Evolutionary conservation across 1,140 invertebrate species (phyloP).

Genomic region (Nomia melanderi): DNA sequence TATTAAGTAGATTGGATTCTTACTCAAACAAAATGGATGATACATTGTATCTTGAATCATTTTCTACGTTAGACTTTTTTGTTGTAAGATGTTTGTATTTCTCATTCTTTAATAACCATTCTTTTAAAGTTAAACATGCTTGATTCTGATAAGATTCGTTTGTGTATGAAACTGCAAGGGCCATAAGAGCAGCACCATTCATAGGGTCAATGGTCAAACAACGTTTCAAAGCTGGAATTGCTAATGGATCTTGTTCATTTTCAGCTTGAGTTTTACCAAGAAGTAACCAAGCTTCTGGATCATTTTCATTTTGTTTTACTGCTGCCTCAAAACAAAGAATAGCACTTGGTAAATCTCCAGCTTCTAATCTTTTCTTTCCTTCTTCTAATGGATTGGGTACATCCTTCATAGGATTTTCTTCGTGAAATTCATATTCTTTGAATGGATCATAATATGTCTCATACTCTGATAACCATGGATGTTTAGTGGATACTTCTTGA

Average conservation of each 20-base stretch:
- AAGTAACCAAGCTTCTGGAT: slow-evolving; percentile 91
- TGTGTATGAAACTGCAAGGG: slow-evolving; percentile 95
- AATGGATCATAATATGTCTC: slow-evolving; percentile 84
- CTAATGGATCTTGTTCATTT: slow-evolving; percentile 92
- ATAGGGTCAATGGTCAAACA: slow-evolving; percentile 91
- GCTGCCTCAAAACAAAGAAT: slow-evolving; percentile 98
- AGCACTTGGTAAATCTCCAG: slow-evolving; percentile 96
- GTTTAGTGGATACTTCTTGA: slow-evolving; percentile 78
- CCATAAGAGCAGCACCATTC: slow-evolving; percentile 93
- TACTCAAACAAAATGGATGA: slow-evolving; percentile 76
- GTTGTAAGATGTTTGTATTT: slow-evolving; percentile 89
- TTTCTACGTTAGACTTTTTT: slow-evolving; percentile 69
- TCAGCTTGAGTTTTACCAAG: slow-evolving; percentile 95
- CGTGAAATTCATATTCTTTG: slow-evolving; percentile 91
- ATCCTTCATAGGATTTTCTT: slow-evolving; percentile 93
- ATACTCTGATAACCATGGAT: slow-evolving; percentile 87
- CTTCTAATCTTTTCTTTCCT: slow-evolving; percentile 90
- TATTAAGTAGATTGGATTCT: slow-evolving; percentile 41
- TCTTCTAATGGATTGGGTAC: slow-evolving; percentile 92
- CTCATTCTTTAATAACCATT: slow-evolving; percentile 93
- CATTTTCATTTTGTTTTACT: slow-evolving; percentile 90
- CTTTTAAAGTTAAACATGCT: slow-evolving; percentile 86
- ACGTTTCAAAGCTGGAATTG: slow-evolving; percentile 93
- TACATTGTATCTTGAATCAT: slow-evolving; percentile 58
- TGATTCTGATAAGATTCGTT: slow-evolving; percentile 94